A percentile compares a stretch with the other conserved stretches of the same genome.
phyloP scores from a whole-genome alignment of 2,797 vertebrate species.

The Sebastes cheni region DNA sequence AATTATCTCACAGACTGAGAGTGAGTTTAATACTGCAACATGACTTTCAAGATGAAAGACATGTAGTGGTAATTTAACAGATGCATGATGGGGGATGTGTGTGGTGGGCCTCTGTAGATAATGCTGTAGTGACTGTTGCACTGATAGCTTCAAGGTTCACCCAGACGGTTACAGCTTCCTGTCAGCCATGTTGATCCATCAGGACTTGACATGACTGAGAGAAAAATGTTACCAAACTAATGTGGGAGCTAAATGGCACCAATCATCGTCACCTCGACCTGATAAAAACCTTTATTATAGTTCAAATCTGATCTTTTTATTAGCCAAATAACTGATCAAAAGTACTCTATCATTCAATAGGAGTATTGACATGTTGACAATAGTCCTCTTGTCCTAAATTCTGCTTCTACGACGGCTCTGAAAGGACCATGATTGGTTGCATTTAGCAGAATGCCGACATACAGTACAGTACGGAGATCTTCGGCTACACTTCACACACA shows the following conservation, averaged over 20 bases:
- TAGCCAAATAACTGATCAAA: slow-evolving; percentile 9
- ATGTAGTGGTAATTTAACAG: slow-evolving; percentile 3
- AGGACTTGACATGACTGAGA: slow-evolving; percentile 19
- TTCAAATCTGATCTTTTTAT: not conserved
- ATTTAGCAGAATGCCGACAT: slow-evolving; percentile 68
- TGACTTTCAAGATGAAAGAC: slow-evolving; percentile 9
- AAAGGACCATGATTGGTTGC: slow-evolving; percentile 62
- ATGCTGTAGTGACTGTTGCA: slow-evolving; percentile 63
- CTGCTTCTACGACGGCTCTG: slow-evolving; percentile 19
- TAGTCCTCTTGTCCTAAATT: slow-evolving; percentile 4
- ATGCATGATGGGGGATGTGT: slow-evolving; percentile 10
- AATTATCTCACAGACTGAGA: not conserved
- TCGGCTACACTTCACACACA: slow-evolving; percentile 58
- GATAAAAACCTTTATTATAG: slow-evolving; percentile 3
- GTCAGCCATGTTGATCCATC: slow-evolving; percentile 8
- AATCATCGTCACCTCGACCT: slow-evolving; percentile 42
- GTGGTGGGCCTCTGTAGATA: slow-evolving; percentile 51
- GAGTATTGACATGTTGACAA: not conserved
- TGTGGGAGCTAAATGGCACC: slow-evolving; percentile 61
- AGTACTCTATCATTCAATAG: not conserved
- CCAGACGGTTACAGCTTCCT: slow-evolving; percentile 27
- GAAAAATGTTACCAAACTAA: slow-evolving; percentile 19
- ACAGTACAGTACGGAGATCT: slow-evolving; percentile 63
- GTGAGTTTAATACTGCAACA: not conserved
- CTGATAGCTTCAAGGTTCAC: slow-evolving; percentile 32